Base-by-base conservation (phyloP, 2,888 invertebrate species). In the Tachina fera region DNA sequence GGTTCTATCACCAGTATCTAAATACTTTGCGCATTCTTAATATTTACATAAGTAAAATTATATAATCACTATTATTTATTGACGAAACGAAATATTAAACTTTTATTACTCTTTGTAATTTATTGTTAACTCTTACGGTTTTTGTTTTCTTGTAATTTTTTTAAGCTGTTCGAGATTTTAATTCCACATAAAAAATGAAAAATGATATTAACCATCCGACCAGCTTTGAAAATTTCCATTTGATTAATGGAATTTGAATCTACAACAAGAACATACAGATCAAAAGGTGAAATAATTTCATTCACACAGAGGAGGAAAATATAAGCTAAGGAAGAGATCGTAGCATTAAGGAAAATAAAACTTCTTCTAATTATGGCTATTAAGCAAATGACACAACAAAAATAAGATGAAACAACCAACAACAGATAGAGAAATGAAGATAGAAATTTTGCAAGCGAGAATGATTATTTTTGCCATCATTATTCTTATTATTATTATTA, bases 161-260 rank as follows among this genome's bases (percentile, higher is more conserved):
- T 56, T 13, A 60, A 67, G 39, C 22, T 56, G 51, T 83, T 68
- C 65, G 70, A 70, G 77, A 79, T 31, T 74, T 68, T 56, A 83
- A 68, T 77, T 22, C 31, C 67, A 67, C 72, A 72, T 60, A 22
- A 71, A 19, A 13, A 11, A 47, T 16, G 31, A 14, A 58, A 13
- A 14, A 3, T 14, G 70, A 31, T 11, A 47, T n/a, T 16, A 47
- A 61, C 74, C 61, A 68, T 39, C 39, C 41, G 11, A 68, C 49
- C 47, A 49, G 49, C 14, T 67, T 22, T 53, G n/a, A 11, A 71
- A 41, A 70, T 71, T 63, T 75, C 75, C 79, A 79, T 84, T 79
- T 84, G 75, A 79, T 84, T 79, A 84, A 83, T 83, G 78, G 56
- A 79, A 75, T 63, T 78, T 22, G 22, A 22, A 41, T 47, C 61